A percentile compares a stretch with the other conserved stretches of the same genome.
Conservation (phyloP, 2,113 vertebrate species). For the Ageneiosus marmoratus region DNA sequence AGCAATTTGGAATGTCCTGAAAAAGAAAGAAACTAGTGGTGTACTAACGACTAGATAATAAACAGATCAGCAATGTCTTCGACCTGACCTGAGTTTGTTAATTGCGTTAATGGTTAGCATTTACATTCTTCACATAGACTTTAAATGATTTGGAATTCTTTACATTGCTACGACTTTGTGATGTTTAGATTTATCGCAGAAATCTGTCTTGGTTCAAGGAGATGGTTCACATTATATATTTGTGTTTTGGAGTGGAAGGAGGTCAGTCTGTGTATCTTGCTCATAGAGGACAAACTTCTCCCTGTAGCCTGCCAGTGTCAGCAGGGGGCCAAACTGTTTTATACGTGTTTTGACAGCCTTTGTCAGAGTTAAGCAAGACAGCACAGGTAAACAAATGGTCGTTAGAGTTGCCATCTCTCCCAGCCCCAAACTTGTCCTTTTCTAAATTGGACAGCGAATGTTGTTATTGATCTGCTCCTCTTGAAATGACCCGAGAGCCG, state of each 20-base stretch:
- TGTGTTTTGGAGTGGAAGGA: not conserved
- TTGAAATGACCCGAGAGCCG: slow-evolving; percentile 61
- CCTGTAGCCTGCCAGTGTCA: slow-evolving; percentile 39
- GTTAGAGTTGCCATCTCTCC: slow-evolving; percentile 92
- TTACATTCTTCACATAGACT: not conserved
- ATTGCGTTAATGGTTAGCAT: not conserved
- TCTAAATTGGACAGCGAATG: slow-evolving; percentile 97
- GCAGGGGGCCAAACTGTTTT: slow-evolving; percentile 74
- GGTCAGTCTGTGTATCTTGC: not conserved
- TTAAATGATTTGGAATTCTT: not conserved
- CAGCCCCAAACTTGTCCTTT: slow-evolving; percentile 78
- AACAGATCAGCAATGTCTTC: not conserved
- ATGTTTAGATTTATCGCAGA: not conserved
- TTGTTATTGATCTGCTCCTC: slow-evolving; percentile 86
- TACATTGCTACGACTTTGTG: not conserved
- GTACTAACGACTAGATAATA: not conserved
- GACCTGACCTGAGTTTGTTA: not conserved
- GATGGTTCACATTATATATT: not conserved
- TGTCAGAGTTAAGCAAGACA: slow-evolving; percentile 89
- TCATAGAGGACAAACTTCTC: slow-evolving; percentile 31
- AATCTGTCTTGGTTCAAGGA: slow-evolving; percentile 9
- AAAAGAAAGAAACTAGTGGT: not conserved
- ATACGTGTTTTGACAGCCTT: slow-evolving; percentile 86
- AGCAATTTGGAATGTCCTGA: not conserved
- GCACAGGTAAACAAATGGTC: slow-evolving; percentile 88